Percentiles rank a stretch among this genome's conserved stretches.
Evolutionary conservation across 2,797 vertebrate genomes (phyloP).

Genomic region (Sebastes reedi): DNA sequence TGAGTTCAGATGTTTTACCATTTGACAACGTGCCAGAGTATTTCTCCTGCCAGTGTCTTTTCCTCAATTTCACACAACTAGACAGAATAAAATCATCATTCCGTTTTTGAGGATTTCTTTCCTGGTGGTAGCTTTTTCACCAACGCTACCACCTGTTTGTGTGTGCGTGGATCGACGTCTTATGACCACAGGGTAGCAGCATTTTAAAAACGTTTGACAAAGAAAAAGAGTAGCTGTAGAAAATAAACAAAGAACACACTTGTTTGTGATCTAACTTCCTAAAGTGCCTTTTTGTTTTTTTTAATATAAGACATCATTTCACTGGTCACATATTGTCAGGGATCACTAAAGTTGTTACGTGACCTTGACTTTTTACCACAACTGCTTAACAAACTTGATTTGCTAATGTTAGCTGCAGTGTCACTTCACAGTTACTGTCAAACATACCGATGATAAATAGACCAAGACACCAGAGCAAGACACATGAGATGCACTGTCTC

Average conservation of each 20-base stretch:
- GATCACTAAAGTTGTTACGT: not conserved
- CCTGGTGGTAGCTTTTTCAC: not conserved
- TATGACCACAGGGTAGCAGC: not conserved
- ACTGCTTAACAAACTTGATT: not conserved
- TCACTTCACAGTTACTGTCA: not conserved
- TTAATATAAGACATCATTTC: not conserved
- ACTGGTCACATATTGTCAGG: not conserved
- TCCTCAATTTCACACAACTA: constrained; percentile 17
- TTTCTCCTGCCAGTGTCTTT: not conserved
- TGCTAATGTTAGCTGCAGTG: not conserved
- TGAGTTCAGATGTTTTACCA: constrained; percentile 19
- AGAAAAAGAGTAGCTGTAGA: not conserved
- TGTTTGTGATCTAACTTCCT: not conserved
- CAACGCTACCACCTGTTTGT: not conserved
- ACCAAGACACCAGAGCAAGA: not conserved
- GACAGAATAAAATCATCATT: not conserved
- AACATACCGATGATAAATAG: not conserved
- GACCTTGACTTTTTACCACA: not conserved
- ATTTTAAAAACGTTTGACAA: not conserved
- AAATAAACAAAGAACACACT: not conserved
- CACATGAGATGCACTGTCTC: not conserved
- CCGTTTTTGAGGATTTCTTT: not conserved
- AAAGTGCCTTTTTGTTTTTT: not conserved
- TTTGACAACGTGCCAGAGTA: constrained; percentile 25
- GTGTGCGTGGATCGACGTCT: not conserved